Conservation (phyloP, 2,797 vertebrate species). For the Thripadectes ignobilis region DNA sequence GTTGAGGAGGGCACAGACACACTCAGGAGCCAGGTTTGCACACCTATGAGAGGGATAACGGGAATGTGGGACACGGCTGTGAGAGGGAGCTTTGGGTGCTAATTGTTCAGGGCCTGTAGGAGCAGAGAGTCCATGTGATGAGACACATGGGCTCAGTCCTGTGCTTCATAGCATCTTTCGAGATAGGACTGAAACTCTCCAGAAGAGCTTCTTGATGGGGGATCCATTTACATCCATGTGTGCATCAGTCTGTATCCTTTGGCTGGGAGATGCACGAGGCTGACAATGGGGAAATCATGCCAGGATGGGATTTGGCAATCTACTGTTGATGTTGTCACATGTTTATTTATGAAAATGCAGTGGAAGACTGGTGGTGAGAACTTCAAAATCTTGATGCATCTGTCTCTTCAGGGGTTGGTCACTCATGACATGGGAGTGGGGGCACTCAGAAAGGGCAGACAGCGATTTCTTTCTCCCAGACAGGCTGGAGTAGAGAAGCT, state of each 20-base stretch:
- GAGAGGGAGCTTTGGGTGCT: background rate
- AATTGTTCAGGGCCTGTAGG: background rate
- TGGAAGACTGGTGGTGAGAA: background rate
- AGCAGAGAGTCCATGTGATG: background rate
- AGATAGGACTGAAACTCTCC: background rate
- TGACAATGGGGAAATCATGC: background rate
- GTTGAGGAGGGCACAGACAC: rapidly evolving
- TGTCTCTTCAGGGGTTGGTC: background rate
- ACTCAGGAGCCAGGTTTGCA: rapidly evolving
- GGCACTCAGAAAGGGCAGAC: background rate
- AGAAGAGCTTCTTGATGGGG: background rate
- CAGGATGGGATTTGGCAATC: background rate
- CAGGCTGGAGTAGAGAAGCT: background rate
- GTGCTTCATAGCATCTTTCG: background rate
- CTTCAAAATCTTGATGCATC: rapidly evolving
- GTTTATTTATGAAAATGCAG: background rate
- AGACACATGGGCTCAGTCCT: rapidly evolving
- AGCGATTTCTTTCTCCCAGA: background rate
- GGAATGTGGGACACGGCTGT: background rate
- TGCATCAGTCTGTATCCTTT: background rate
- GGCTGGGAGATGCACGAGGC: background rate
- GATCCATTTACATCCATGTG: rapidly evolving
- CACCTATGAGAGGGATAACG: rapidly evolving
- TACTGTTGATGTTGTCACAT: rapidly evolving
- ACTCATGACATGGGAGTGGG: rapidly evolving